A percentile compares a stretch with the other conserved stretches of the same genome.
phyloP scores from a whole-genome alignment of 2,797 vertebrate genomes.

The Steatocranus sp. region DNA sequence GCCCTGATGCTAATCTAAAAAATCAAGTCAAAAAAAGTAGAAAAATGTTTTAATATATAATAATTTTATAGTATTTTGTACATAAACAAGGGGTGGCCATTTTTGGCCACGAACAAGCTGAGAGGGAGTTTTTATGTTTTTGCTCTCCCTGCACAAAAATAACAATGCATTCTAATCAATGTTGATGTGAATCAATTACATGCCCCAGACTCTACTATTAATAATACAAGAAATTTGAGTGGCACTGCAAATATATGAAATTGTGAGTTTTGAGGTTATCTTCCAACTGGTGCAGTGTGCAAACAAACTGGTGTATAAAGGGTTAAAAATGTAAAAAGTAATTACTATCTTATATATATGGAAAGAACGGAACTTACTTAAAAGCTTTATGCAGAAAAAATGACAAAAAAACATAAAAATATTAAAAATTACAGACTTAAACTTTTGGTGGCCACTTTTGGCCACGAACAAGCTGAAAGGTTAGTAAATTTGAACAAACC shows the following conservation, averaged over 20 bases:
- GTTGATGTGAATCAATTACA: not conserved
- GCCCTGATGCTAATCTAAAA: no score
- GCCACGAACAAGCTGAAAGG: not conserved
- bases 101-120: no score
- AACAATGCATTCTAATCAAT: not conserved
- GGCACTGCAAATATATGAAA: not conserved
- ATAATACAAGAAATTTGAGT: not conserved
- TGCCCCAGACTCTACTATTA: not conserved
- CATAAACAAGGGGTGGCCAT: no score
- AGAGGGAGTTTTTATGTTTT: no score
- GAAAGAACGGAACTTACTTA: not conserved
- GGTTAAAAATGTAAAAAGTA: accelerated
- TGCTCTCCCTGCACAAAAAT: no score
- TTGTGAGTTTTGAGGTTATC: accelerated
- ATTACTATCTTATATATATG: not conserved
- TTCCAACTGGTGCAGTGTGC: accelerated
- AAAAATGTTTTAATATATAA: no score
- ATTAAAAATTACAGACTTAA: not conserved
- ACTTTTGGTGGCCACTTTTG: not conserved
- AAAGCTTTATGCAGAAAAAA: not conserved
- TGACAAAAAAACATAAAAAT: not conserved
- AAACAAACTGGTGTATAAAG: not conserved
- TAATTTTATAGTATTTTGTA: no score
- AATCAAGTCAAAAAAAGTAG: no score
- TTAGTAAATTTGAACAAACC: not conserved